These are phyloP conservation scores for Clarias laeviceps DNA, from an alignment of 2,797 vertebrate genomes.

Conservation along the genomic window DNA sequence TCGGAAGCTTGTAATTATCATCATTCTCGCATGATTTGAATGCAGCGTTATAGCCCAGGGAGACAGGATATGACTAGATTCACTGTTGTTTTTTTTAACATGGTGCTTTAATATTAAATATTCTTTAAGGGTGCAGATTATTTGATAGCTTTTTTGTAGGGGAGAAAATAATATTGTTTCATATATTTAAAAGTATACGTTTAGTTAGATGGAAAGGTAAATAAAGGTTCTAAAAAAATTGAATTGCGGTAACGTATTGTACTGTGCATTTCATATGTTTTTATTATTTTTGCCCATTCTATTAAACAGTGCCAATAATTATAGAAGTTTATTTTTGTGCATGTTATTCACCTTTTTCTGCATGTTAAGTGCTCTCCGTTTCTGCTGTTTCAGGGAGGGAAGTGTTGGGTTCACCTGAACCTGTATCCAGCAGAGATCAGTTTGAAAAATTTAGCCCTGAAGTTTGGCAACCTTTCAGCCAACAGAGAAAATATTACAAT, in stretches of 20 bases:
- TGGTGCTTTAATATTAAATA: too few relatives aligned
- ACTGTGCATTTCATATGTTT: not conserved
- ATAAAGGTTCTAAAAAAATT: not conserved
- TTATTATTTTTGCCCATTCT: not conserved
- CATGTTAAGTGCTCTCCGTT: not conserved
- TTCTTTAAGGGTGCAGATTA: not conserved
- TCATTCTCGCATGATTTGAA: not conserved
- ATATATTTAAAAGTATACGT: not conserved
- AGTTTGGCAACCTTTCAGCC: slow-evolving; percentile 76
- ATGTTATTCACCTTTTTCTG: not conserved
- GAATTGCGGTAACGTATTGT: not conserved
- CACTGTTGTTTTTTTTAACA: not conserved
- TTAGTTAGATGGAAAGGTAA: not conserved
- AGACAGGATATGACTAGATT: not conserved
- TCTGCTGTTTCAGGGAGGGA: slow-evolving; percentile 66
- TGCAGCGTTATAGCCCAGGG: not conserved
- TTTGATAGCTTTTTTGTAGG: not conserved
- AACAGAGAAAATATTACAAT: slow-evolving; percentile 77
- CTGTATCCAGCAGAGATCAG: slow-evolving; percentile 79
- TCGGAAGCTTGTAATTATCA: slow-evolving; percentile 16
- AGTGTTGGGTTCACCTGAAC: slow-evolving; percentile 79
- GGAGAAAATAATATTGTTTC: not conserved
- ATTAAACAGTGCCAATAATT: not conserved
- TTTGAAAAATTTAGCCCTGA: slow-evolving; percentile 70
- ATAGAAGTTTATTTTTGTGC: not conserved